A percentile compares a stretch with the other conserved stretches of the same genome.
These are phyloP conservation scores for Characodon lateralis DNA, from an alignment of 2,797 vertebrate species.

Conservation along the genomic window DNA sequence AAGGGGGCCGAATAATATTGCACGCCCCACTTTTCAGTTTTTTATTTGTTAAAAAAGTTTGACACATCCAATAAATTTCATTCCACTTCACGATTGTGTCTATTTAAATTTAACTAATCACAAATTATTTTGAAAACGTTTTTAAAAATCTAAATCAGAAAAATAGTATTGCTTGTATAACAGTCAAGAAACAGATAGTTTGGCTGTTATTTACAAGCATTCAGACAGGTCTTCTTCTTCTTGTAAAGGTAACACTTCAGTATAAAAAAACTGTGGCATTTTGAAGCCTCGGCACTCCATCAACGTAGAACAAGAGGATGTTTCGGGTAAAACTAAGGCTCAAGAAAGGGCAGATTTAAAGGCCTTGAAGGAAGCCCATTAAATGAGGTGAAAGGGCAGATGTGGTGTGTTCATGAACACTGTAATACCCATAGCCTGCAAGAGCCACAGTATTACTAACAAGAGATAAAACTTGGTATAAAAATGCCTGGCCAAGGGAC, in stretches of 20 bases:
- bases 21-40: too few species aligned
- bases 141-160: background rate
- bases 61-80: too few species aligned
- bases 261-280: background rate
- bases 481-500: conserved; percentile 46
- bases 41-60: too few species aligned
- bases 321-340: background rate
- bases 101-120: background rate
- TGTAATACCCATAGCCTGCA: conserved; percentile 6
- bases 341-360: background rate
- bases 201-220: background rate
- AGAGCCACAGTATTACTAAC: conserved; percentile 19
- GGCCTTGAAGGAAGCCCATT: background rate
- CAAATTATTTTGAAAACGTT: background rate
- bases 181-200: background rate
- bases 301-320: background rate
- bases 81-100: too few species aligned
- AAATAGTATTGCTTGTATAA: background rate
- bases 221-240: background rate
- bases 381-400: conserved; percentile 1
- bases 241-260: background rate
- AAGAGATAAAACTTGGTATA: conserved; percentile 40
- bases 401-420: background rate
- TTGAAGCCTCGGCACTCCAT: background rate
- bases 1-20: too few species aligned